A percentile compares a stretch with the other conserved stretches of the same genome.
Conservation (phyloP, 2,888 invertebrate genomes). For the Rugalucina vietnamica region DNA sequence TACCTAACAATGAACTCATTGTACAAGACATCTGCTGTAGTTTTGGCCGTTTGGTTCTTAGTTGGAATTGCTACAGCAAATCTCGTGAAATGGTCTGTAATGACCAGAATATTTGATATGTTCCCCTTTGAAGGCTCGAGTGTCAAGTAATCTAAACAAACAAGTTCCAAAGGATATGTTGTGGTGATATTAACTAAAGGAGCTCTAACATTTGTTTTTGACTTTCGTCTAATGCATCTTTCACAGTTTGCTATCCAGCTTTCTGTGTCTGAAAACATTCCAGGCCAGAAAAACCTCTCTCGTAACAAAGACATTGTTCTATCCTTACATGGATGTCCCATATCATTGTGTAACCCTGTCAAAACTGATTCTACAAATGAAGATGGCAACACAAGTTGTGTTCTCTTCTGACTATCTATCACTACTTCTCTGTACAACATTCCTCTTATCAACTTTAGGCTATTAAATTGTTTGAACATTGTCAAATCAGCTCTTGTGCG, state of each 20-base stretch:
- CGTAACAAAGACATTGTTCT: neutral
- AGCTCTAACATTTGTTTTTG: neutral
- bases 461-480: neutral
- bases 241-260: neutral
- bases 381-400: neutral
- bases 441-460: slow-evolving; percentile 1
- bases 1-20: neutral
- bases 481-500: neutral
- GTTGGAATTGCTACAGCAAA: slow-evolving; percentile 11
- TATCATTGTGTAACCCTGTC: neutral
- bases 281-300: slow-evolving; percentile 23
- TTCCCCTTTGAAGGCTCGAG: neutral
- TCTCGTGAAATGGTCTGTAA: neutral
- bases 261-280: slow-evolving; percentile 12
- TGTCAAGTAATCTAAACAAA: neutral
- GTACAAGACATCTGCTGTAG: neutral
- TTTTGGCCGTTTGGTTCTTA: slow-evolving; percentile 12
- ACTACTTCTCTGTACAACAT: neutral
- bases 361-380: neutral
- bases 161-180: neutral
- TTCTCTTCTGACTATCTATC: neutral
- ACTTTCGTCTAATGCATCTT: neutral
- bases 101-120: neutral
- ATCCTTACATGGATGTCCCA: neutral
- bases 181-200: neutral